Evolutionary conservation across 2,113 vertebrate genomes (phyloP), one percentile per base, ranked within the genome.

Genomic region (Pleuronectes platessa): DNA sequence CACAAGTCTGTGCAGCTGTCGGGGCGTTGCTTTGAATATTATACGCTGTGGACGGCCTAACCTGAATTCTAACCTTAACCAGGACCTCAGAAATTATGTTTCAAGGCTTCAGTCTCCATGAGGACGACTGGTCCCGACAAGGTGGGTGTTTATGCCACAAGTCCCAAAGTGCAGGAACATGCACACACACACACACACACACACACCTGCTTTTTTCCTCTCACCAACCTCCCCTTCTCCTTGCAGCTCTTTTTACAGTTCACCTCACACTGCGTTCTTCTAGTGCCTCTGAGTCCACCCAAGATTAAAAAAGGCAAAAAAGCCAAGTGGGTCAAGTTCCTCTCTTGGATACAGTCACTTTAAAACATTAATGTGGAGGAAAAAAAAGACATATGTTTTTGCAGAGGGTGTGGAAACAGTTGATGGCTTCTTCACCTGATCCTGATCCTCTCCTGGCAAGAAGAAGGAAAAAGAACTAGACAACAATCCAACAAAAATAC

Each of bases 341-440:
- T 23, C 23, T 76, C 75, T 61, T 53, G 63, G 20, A 71, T 18
- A 24, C 26, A 59, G 58, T 71, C 40, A 60, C 78, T 68, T 76
- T 82, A 76, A 90, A 88, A 86, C 71, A 89, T 87, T 84, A 45
- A 86, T 75, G 51, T 40, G 11, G 23, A 61, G 45, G 60, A 60
- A 71, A 31, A 31, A 66, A 71, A 60, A 67, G 37, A 53, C 40
- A 47, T 40, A 13, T 1, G 3, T 26, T 13, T 74, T 69, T 65
- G 62, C 20, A 58, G 31, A 24, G 0, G 15, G 13, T 68, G 82
- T 74, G 68, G 53, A 74, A 64, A 42, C 35, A 40, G 37, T 2
- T 2, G 62, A 67, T 35, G 40, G 59, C 54, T 58, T 17, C 54
- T 58, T 17, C 40, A 79, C 20, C 61, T 81, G 76, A 79, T 74